Conservation (phyloP, 2,888 invertebrate genomes). For the Drosophila kuntzei region DNA sequence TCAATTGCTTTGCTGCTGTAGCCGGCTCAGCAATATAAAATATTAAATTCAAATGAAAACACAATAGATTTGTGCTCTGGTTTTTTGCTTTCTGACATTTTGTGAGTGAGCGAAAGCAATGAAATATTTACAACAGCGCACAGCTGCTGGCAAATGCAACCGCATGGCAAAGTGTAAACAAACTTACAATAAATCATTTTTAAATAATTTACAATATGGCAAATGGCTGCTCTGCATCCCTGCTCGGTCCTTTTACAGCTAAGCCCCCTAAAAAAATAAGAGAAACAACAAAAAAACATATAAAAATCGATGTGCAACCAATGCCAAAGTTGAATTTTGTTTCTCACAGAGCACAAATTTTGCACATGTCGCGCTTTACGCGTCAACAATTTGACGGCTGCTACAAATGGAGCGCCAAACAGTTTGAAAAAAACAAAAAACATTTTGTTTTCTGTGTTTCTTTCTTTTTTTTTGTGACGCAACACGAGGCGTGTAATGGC, state of each 20-base stretch:
- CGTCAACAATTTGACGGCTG: constrained; percentile 62
- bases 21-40: constrained; percentile 52
- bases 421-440: constrained; percentile 15
- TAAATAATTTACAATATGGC: constrained; percentile 74
- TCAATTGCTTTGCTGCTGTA: constrained; percentile 8
- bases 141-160: constrained; percentile 67
- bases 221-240: constrained; percentile 15
- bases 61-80: constrained; percentile 69
- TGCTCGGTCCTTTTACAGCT: neutral
- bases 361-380: constrained; percentile 60
- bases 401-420: constrained; percentile 46
- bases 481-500: constrained; percentile 58
- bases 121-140: constrained; percentile 61
- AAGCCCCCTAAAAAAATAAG: neutral
- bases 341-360: constrained; percentile 19
- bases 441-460: constrained; percentile 11
- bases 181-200: constrained; percentile 77
- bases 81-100: constrained; percentile 30
- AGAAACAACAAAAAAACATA: constrained; percentile 8
- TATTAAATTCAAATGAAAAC: constrained; percentile 74
- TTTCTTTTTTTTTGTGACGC: constrained; percentile 16
- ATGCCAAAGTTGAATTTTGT: constrained; percentile 37
- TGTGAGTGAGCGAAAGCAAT: constrained; percentile 36
- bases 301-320: constrained; percentile 45
- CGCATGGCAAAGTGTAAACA: constrained; percentile 75